Conservation (phyloP, 2,888 invertebrate genomes). For the Cephonodes hylas region DNA sequence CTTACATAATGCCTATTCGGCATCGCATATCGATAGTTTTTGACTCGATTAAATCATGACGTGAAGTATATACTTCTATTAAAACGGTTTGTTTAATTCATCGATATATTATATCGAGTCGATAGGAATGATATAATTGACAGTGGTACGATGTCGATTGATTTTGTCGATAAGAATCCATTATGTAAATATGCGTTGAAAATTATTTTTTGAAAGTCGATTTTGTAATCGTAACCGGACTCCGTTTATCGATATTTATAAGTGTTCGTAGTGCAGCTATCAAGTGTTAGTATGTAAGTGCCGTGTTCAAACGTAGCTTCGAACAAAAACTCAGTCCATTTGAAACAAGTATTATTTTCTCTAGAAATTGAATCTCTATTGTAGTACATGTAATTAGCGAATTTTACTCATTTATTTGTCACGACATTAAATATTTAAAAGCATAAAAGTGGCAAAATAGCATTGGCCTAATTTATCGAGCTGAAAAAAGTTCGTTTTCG, state of each 20-base stretch:
- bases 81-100: neutral
- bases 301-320: neutral
- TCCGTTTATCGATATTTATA: neutral
- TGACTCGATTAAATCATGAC: neutral
- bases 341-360: slow-evolving; percentile 5
- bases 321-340: neutral
- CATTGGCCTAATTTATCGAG: neutral
- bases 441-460: neutral
- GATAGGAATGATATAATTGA: neutral
- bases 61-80: neutral
- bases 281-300: neutral
- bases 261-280: neutral
- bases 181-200: neutral
- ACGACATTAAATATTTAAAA: neutral
- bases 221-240: neutral
- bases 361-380: neutral
- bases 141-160: neutral
- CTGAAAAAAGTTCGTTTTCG: neutral
- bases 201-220: neutral
- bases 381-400: neutral
- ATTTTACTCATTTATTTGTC: neutral
- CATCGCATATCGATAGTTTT: neutral
- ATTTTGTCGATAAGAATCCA: slow-evolving; percentile 6
- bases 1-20: neutral
- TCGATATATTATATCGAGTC: neutral